Conservation (phyloP, 2,113 vertebrate genomes). For the Mobula birostris region DNA sequence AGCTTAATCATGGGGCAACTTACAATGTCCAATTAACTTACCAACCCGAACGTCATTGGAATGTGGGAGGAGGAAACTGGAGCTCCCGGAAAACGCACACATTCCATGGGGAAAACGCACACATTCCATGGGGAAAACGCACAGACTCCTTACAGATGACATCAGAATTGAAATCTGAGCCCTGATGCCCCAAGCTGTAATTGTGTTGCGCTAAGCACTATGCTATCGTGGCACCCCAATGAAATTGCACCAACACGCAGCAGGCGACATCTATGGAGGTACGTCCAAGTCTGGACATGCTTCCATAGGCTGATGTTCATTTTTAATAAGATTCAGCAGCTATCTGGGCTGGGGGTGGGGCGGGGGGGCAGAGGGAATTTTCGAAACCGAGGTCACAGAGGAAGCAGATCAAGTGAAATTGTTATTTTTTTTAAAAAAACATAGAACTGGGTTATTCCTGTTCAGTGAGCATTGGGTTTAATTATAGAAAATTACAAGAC, state of each 20-base stretch:
- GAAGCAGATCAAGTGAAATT: background rate
- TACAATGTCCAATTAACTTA: no score
- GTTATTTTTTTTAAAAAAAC: background rate
- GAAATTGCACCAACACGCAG: background rate
- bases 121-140: no score
- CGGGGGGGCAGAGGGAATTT: background rate
- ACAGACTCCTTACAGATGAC: no score
- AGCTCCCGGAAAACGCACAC: no score
- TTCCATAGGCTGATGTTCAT: background rate
- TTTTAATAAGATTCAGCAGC: background rate
- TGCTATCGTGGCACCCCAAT: no score
- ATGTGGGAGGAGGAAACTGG: no score
- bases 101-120: no score
- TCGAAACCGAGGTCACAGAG: background rate
- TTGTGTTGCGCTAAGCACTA: no score
- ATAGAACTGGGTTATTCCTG: background rate
- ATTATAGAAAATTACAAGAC: background rate
- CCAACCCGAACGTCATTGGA: no score
- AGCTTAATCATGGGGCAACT: background rate
- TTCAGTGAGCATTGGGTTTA: background rate
- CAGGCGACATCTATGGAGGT: background rate
- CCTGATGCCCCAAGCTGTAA: no score
- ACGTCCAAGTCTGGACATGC: background rate
- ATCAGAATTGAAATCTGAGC: no score
- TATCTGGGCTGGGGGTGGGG: background rate